Percentiles rank a stretch among this genome's conserved stretches.
Conservation (phyloP, 2,888 invertebrate species). For the Listrodromus nycthemerus region DNA sequence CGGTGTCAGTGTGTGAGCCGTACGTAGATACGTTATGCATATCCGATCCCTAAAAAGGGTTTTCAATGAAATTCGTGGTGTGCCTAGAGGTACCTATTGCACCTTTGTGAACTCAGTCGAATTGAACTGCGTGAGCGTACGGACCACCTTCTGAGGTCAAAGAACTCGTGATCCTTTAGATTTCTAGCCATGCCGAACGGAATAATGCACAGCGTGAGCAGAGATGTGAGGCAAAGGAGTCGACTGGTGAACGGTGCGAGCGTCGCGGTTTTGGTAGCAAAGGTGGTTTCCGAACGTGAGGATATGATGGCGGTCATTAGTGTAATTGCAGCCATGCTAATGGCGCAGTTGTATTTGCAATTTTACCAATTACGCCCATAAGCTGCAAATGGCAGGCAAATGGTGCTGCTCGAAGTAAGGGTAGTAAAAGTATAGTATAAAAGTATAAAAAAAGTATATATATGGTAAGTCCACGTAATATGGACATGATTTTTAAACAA, state of each 20-base stretch:
- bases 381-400: neutral
- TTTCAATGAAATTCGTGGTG: neutral
- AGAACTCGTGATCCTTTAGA: constrained; percentile 6
- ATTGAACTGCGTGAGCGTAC: neutral
- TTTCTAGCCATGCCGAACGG: neutral
- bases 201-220: neutral
- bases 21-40: neutral
- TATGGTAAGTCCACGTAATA: too few relatives aligned
- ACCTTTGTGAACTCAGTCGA: neutral
- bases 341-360: neutral
- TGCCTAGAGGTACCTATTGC: neutral
- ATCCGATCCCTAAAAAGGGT: neutral
- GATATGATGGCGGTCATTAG: constrained; percentile 6
- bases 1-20: constrained; percentile 2
- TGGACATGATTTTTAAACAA: too few relatives aligned
- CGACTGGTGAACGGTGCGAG: neutral
- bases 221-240: neutral
- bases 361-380: neutral
- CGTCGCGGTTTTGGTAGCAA: neutral
- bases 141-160: constrained; percentile 5
- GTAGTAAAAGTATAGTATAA: too few relatives aligned
- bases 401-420: too few relatives aligned
- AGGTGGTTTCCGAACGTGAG: neutral
- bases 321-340: constrained; percentile 3
- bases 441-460: too few relatives aligned